Base-by-base conservation (phyloP, 2,113 vertebrate species). In the Apteryx mantelli region DNA sequence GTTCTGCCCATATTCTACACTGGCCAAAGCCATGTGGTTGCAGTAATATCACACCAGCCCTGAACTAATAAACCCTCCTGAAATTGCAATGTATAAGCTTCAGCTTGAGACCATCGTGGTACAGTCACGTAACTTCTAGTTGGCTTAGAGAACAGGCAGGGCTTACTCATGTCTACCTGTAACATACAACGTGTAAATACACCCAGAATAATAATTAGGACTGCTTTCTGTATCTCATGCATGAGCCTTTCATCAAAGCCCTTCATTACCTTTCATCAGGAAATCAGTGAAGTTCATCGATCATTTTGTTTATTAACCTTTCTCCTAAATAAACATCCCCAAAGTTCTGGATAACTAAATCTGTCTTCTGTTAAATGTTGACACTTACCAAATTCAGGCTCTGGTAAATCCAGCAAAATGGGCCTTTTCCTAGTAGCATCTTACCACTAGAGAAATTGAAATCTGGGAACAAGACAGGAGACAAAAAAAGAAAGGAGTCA, bases 121-220 rank as follows among this genome's bases (percentile, higher is more conserved):
- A 58, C 11, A 20, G 7, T 30, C 74, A 22, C 1, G 0, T 9
- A 55, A 79, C 4, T 82, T 73, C 22, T 40, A 4, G 26, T 1
- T n/a, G 38, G 34, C 52, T 89, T 76, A 40, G 60, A 52, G 24
- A 68, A 5, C 56, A 86, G 91, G 30, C 11, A 38, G 18, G 32
- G 40, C 42, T 68, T 75, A 20, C 12, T 13, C 3, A 2, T 2
- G 5, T 32, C 32, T 55, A 20, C 19, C 50, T 71, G 38, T 5
- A 60, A 53, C 15, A 11, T 11, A 20, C 1, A 0, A 60, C 9
- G 11, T 50, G 4, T 16, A 12, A 30, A 6, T 34, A 4, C 52
- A 13, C 13, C 50, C 48, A 40, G 24, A 50, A 79, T 22, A 79
- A 50, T 44, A 46, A 44, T 46, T 26, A 60, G n/a, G 19, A 52